Conservation (phyloP, 1,140 invertebrate species). For the Oryzaephilus surinamensis region DNA sequence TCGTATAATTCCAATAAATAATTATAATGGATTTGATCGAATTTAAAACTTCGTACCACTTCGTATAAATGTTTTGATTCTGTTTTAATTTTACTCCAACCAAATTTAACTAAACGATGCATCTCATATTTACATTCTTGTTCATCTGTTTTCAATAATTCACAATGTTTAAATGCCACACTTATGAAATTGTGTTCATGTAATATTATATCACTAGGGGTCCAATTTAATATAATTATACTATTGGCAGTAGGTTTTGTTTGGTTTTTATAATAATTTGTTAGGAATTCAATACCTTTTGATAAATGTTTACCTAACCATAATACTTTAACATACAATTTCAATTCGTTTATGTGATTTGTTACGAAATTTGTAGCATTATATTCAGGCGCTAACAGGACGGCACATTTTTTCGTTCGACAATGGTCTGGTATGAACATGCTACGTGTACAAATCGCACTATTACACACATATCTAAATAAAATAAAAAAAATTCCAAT, state of each 20-base stretch:
- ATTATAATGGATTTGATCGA: constrained; percentile 43
- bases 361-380: constrained; percentile 41
- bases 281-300: constrained; percentile 38
- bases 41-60: constrained; percentile 45
- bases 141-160: too few species aligned
- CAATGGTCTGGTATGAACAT: constrained; percentile 48
- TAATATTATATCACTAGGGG: constrained; percentile 52
- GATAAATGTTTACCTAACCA: constrained; percentile 52
- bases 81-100: constrained; percentile 46
- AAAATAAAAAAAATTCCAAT: background rate
- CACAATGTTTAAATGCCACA: constrained; percentile 46
- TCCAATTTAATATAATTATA: constrained; percentile 55
- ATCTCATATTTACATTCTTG: constrained; percentile 55
- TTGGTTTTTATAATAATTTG: constrained; percentile 26
- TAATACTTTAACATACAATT: constrained; percentile 47
- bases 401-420: constrained; percentile 37
- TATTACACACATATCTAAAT: constrained; percentile 42
- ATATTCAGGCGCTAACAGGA: constrained; percentile 46
- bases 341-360: constrained; percentile 43
- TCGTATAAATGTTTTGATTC: constrained; percentile 43
- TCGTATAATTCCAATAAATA: constrained; percentile 42
- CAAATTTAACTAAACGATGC: constrained; percentile 54
- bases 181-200: constrained; percentile 39
- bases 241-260: constrained; percentile 30
- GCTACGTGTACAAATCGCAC: constrained; percentile 41